These are phyloP conservation scores for Corythoichthys intestinalis DNA, from an alignment of 2,113 vertebrate species.

Conservation along the genomic window DNA sequence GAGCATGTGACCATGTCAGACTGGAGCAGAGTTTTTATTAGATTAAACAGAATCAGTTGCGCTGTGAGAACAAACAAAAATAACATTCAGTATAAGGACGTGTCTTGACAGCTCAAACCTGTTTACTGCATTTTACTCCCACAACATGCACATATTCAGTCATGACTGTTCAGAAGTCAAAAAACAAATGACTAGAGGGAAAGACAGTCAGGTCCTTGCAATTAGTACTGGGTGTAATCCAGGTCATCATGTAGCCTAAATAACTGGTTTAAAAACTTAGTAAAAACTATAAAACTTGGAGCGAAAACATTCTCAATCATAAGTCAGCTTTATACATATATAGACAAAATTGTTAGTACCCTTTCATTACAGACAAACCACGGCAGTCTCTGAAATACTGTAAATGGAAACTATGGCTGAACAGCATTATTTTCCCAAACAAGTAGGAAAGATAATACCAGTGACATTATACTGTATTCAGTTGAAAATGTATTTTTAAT, in stretches of 20 bases:
- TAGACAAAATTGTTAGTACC: background rate
- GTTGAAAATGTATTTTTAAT: background rate
- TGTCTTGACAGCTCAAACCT: conserved; percentile 34
- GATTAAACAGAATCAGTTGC: conserved; percentile 44
- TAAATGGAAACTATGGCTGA: background rate
- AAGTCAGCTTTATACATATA: background rate
- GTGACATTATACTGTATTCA: background rate
- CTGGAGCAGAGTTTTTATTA: conserved; percentile 46
- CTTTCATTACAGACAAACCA: background rate
- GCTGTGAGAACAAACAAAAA: conserved; percentile 22
- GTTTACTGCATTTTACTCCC: conserved; percentile 54
- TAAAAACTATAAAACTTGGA: background rate
- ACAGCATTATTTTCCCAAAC: background rate
- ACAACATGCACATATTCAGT: conserved; percentile 40
- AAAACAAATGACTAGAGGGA: conserved; percentile 10
- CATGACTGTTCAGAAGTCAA: conserved; percentile 21
- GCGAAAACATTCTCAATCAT: background rate
- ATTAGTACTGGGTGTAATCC: background rate
- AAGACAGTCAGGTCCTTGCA: background rate
- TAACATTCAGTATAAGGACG: conserved; percentile 23
- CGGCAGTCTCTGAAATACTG: background rate
- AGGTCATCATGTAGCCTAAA: background rate
- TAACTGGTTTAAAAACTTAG: background rate
- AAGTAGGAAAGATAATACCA: background rate
- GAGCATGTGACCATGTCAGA: conserved; percentile 48